Conservation (phyloP, 2,888 invertebrate genomes). For the Choreutis nemorana region DNA sequence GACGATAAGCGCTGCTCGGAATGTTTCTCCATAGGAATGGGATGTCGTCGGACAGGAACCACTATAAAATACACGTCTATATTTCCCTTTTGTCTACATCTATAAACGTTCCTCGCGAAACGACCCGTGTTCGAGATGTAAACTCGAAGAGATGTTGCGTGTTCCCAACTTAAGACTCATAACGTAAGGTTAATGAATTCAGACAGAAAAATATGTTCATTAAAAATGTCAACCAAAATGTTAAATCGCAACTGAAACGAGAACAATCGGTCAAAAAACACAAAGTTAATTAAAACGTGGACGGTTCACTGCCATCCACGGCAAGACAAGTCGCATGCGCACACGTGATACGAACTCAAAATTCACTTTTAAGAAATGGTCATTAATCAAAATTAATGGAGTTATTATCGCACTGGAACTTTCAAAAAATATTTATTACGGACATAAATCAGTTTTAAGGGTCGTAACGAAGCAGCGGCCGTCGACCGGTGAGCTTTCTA, state of each 20-base stretch:
- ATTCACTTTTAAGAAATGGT: conserved; percentile 62
- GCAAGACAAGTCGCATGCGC: conserved; percentile 28
- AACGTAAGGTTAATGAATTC: too few species aligned
- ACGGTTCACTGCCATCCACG: conserved; percentile 32
- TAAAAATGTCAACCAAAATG: conserved; percentile 19
- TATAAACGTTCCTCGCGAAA: too few species aligned
- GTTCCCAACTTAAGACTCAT: conserved; percentile 7
- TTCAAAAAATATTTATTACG: conserved; percentile 64
- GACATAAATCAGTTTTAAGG: conserved; percentile 62
- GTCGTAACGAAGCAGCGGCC: conserved; percentile 53
- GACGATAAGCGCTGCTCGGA: conserved; percentile 44
- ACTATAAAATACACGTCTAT: too few species aligned
- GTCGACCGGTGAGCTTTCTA: conserved; percentile 56
- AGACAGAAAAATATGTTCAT: conserved; percentile 16
- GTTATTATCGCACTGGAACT: conserved; percentile 64
- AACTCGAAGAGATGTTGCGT: too few species aligned
- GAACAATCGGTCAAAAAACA: conserved; percentile 43
- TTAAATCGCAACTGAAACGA: conserved; percentile 33
- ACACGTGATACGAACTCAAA: conserved; percentile 31
- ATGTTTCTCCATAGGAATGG: conserved; percentile 34
- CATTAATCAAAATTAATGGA: conserved; percentile 67
- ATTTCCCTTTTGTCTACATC: too few species aligned
- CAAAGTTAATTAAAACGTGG: conserved; percentile 48
- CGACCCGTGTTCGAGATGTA: too few species aligned
- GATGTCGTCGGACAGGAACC: too few species aligned